A percentile compares a stretch with the other conserved stretches of the same genome.
Evolutionary conservation across 1,140 invertebrate genomes (phyloP).

Genomic region (Diploscapter pachys): DNA sequence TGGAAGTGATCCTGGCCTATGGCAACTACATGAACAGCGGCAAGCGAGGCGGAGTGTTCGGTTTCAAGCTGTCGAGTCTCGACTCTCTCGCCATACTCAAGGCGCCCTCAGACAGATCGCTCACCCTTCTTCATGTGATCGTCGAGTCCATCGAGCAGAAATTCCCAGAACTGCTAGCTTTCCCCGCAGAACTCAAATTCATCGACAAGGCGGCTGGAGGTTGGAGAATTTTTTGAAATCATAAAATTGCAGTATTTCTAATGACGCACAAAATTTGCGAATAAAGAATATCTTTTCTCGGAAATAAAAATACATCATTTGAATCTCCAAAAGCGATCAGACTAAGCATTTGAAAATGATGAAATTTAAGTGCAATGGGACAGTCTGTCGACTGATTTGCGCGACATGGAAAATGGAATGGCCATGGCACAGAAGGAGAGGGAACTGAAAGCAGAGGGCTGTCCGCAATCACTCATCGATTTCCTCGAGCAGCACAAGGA

Average conservation of each 20-base stretch:
- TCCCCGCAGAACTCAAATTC: constrained; percentile 52
- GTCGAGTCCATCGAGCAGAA: constrained; percentile 43
- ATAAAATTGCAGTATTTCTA: background rate
- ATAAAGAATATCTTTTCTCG: too few species aligned
- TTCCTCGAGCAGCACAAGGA: constrained; percentile 37
- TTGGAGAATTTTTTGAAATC: constrained; percentile 23
- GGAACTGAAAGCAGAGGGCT: constrained; percentile 37
- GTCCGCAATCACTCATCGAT: constrained; percentile 31
- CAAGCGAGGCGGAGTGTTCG: constrained; percentile 78
- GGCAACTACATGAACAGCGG: constrained; percentile 97
- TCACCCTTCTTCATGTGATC: constrained; percentile 52
- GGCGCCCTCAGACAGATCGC: constrained; percentile 45
- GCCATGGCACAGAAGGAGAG: constrained; percentile 41
- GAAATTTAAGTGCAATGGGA: constrained; percentile 42
- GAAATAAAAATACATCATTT: too few species aligned
- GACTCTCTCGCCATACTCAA: constrained; percentile 68
- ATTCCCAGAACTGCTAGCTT: constrained; percentile 47
- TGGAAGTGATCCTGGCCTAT: constrained; percentile 81
- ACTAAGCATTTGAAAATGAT: background rate
- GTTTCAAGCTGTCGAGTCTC: constrained; percentile 92
- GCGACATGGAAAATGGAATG: constrained; percentile 39
- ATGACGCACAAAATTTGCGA: background rate
- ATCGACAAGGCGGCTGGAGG: constrained; percentile 49
- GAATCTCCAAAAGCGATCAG: too few species aligned
- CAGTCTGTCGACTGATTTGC: constrained; percentile 31